Evolutionary conservation across 2,888 invertebrate species (phyloP), one percentile per base, ranked within the genome.

Genomic region (Ctena decussata): DNA sequence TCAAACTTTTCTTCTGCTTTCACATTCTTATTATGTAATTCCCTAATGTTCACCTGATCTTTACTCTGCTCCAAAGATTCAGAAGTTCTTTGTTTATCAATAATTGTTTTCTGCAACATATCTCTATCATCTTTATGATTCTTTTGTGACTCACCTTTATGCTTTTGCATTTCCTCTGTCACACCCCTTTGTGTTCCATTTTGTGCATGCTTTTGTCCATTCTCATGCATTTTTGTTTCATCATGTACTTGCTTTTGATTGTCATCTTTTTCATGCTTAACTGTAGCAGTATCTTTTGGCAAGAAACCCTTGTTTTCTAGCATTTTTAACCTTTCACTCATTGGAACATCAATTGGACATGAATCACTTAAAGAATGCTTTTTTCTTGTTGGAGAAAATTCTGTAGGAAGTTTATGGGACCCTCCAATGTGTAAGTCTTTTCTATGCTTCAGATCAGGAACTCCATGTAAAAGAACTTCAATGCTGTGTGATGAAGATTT

Each of bases 401-500:
- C 44, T n/a, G 49, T 73, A 53, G 84, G 84, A 27, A 86, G 18
- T 53, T 80, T 82, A 69, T 86, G 78, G 24, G 88, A 86, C 2
- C 86, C 88, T 32, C 82, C 88, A 65, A 84, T 32, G 18, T 72
- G n/a, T 6, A 21, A 12, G 18, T 44, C 24, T 65, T 15, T 60
- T 60, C 39, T 35, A 18, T 27, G 37, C 24, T 39, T 21, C 2
- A 32, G 41, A 30, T 72, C 76, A 24, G 82, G 30, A 30, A 86
- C 82, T 8, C 88, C 88, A 81, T 93, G 92, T 35, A 94, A 89
- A 11, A 94, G 86, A 5, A 94, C 94, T 82, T 94, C 94, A 74
- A 94, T 94, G 77, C 94, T 94, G 69, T 92, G 93, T 44, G 94
- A 93, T 0, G 93, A 91, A n/a, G 92, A 85, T 30, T 90, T 88